Evolutionary conservation across 2,797 vertebrate genomes (phyloP), one percentile per base, ranked within the genome.

Genomic region (Sebastes vulpes): DNA sequence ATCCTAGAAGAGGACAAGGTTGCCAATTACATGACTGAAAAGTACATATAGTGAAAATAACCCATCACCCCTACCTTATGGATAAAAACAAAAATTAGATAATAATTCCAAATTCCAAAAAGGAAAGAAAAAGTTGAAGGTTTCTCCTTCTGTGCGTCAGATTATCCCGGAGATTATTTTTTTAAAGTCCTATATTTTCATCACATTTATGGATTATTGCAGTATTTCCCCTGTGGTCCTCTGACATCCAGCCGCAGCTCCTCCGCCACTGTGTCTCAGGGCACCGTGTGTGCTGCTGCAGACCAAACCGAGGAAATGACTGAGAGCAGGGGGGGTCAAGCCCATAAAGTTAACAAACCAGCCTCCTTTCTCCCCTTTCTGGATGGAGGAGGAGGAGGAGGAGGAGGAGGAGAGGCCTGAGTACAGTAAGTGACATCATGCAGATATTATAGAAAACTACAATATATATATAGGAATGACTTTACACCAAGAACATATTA

Each of bases 321-420:
- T 86, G 84, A 69, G 85, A 77, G 84, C 65, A 18, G 72, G 85
- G 77, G 81, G 88, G 90, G 89, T 84, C 77, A 85, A 86, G 84
- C 90, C 90, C 91, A 87, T 81, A 84, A 91, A 93, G 87, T 91
- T 85, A 86, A 81, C 90, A 82, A 89, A 81, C 92, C 92, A 84
- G 84, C 91, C 92, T 92, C 85, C 89, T 91, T 82, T 75, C 86
- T 86, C 85, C 72, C 60, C 83, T 75, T 64, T 84, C 79, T 79
- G 84, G 87, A 87, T 84, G 80, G 64, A 68, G 61, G 63, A 71
- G 58, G 42, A 48, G 61, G 48, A 52, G 35, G 63, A 71, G 80
- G 64, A 68, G 61, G 63, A 71, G 58, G 42, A 48, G 61, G 48
- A 52, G 46, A 65, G 29, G 26, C 20, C 18, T 42, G 20, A 59